Conservation (phyloP, 2,797 vertebrate species). For the Brachyrhaphis roseni region DNA sequence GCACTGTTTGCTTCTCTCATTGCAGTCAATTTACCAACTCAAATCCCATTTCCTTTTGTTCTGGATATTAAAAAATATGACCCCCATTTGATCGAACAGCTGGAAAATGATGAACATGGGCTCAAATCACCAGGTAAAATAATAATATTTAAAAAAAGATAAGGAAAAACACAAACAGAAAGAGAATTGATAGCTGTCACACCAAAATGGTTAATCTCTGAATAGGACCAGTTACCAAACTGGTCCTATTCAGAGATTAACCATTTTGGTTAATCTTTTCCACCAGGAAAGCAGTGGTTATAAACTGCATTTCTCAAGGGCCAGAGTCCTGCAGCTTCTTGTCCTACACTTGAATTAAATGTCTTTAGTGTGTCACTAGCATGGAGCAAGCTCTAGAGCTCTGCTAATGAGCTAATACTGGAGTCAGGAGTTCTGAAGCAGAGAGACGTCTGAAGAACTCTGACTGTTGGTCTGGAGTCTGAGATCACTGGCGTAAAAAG, state of each 20-base stretch:
- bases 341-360: too few species aligned
- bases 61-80: neutral
- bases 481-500: neutral
- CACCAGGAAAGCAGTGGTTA: neutral
- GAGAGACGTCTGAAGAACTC: too few species aligned
- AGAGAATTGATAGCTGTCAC: neutral
- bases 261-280: too few species aligned
- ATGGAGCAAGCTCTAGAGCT: too few species aligned
- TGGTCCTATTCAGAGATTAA: too few species aligned
- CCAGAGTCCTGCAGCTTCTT: too few species aligned
- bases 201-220: neutral
- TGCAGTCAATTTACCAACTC: neutral
- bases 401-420: too few species aligned
- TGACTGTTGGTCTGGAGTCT: too few species aligned
- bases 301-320: too few species aligned
- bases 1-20: slow-evolving; percentile 4
- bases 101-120: neutral
- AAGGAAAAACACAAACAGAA: neutral
- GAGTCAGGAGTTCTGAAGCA: too few species aligned
- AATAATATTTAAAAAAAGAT: neutral
- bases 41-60: slow-evolving; percentile 3
- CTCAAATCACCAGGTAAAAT: neutral
- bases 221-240: neutral
- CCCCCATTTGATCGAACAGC: neutral
- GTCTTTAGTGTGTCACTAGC: too few species aligned